Evolutionary conservation across 2,797 vertebrate genomes (phyloP).

Genomic region (Epinephelus coioides): DNA sequence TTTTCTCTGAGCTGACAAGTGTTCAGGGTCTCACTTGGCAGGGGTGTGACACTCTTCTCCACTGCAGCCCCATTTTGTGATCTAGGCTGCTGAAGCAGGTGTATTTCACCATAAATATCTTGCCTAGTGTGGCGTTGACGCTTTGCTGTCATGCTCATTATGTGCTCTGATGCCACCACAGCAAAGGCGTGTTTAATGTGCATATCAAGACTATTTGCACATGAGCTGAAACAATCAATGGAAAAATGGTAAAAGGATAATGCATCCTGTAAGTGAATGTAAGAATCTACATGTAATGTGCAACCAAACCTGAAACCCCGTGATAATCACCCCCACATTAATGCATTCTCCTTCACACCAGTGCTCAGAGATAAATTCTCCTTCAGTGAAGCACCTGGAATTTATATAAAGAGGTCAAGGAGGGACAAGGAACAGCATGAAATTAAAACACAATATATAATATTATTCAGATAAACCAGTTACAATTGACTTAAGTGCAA

Average conservation of each 20-base stretch:
- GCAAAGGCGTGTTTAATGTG: slow-evolving; percentile 26
- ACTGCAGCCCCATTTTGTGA: neutral
- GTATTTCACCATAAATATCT: slow-evolving; percentile 32
- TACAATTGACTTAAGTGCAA: slow-evolving; percentile 52
- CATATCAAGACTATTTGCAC: slow-evolving; percentile 15
- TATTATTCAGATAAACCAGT: slow-evolving; percentile 39
- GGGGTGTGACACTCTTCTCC: neutral
- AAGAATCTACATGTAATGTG: slow-evolving; percentile 6
- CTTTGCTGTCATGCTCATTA: slow-evolving; percentile 17
- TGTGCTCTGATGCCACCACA: slow-evolving; percentile 7
- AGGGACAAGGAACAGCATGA: neutral
- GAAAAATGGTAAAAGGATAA: neutral
- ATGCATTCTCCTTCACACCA: slow-evolving; percentile 25
- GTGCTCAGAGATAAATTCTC: neutral
- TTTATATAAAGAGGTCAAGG: slow-evolving; percentile 34
- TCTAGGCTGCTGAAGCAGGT: slow-evolving; percentile 33
- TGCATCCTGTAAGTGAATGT: neutral
- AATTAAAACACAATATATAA: slow-evolving; percentile 39
- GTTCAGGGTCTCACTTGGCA: slow-evolving; percentile 28
- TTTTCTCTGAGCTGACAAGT: slow-evolving; percentile 25
- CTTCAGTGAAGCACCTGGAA: slow-evolving; percentile 1
- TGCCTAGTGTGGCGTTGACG: slow-evolving; percentile 25
- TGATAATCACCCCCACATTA: neutral
- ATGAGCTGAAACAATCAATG: slow-evolving; percentile 10
- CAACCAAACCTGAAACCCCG: slow-evolving; percentile 9